Evolutionary conservation across 2,888 invertebrate species (phyloP).

Genomic region (Zaprionus bogoriensis): DNA sequence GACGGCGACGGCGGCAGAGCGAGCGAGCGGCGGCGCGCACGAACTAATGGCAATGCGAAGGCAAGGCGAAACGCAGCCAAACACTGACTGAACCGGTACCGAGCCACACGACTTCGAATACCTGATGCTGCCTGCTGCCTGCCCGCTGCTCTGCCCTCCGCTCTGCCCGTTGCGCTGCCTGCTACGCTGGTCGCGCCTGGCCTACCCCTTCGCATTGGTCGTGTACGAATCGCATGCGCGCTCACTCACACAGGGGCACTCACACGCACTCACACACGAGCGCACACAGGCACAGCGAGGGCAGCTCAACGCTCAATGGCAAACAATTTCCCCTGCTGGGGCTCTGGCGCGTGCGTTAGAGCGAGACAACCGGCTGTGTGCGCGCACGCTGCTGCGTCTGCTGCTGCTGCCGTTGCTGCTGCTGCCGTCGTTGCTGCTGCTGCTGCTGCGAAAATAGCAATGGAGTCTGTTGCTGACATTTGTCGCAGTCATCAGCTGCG

Average conservation of each 20-base stretch:
- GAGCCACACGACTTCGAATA: constrained; percentile 28
- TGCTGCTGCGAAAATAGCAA: constrained; percentile 67
- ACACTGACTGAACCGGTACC: constrained; percentile 52
- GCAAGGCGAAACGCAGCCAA: constrained; percentile 50
- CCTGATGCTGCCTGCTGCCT: constrained; percentile 45
- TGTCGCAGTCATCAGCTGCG: constrained; percentile 56
- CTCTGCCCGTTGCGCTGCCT: neutral
- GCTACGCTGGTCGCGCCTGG: constrained; percentile 20
- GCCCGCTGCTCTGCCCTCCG: constrained; percentile 1
- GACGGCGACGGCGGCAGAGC: constrained; percentile 25
- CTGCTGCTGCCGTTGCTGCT: neutral
- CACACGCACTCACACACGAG: constrained; percentile 9
- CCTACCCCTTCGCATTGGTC: constrained; percentile 42
- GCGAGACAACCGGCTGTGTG: constrained; percentile 53
- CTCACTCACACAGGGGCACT: constrained; percentile 50
- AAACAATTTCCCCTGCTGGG: constrained; percentile 49
- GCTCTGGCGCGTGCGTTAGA: constrained; percentile 27
- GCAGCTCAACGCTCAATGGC: constrained; percentile 44
- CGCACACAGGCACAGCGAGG: constrained; percentile 1
- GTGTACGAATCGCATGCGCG: constrained; percentile 66
- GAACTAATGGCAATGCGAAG: constrained; percentile 56
- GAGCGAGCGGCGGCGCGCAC: constrained; percentile 41
- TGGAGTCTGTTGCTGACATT: constrained; percentile 81
- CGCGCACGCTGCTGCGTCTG: neutral
- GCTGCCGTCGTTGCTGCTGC: constrained; percentile 17